Evolutionary conservation across 2,113 vertebrate species (phyloP).

Genomic region (Rutilus rutilus): DNA sequence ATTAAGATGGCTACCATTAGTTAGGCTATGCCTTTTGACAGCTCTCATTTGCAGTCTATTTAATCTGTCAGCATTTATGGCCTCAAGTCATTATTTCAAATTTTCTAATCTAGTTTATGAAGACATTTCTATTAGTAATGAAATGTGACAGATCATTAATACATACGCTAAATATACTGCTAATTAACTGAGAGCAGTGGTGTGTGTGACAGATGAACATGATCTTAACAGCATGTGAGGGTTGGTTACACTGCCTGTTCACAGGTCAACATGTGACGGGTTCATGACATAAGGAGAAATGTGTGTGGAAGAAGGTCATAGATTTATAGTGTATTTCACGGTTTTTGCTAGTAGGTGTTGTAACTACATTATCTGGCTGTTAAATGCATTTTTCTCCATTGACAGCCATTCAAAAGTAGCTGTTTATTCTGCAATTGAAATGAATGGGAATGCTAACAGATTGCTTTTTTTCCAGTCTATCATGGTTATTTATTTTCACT

Average conservation of each 20-base stretch:
- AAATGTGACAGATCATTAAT: conserved; percentile 37
- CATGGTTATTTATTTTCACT: conserved; percentile 39
- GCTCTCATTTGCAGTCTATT: conserved; percentile 18
- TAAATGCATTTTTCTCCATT: background rate
- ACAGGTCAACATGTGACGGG: background rate
- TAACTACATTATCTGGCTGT: background rate
- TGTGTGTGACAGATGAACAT: conserved; percentile 1
- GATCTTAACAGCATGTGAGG: background rate
- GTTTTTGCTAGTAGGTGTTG: background rate
- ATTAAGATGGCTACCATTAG: conserved; percentile 21
- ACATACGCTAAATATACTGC: background rate
- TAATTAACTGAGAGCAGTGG: conserved; percentile 12
- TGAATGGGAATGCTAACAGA: background rate
- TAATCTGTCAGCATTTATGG: conserved; percentile 26
- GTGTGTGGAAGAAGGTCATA: background rate
- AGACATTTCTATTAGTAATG: conserved; percentile 9
- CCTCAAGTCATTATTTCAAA: background rate
- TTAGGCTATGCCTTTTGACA: background rate
- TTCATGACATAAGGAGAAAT: background rate
- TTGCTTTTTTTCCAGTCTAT: background rate
- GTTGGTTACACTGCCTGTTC: background rate
- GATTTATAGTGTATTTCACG: background rate
- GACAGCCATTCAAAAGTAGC: background rate
- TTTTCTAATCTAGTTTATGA: conserved; percentile 35
- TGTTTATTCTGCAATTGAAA: background rate